Conservation (phyloP, 2,797 vertebrate genomes). For the Triplophysa yarkandensis region DNA sequence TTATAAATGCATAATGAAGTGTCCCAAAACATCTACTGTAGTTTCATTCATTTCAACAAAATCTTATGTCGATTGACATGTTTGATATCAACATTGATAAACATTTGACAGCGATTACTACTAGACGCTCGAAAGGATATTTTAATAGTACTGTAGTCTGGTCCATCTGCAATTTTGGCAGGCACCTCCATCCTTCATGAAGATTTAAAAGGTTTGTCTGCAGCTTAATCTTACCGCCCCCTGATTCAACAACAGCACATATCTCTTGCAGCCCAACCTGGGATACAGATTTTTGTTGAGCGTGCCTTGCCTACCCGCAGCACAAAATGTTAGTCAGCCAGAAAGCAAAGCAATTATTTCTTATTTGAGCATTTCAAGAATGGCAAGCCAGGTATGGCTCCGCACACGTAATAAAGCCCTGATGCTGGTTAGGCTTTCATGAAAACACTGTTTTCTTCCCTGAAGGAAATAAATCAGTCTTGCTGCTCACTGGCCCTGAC, state of each 20-base stretch:
- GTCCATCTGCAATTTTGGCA: conserved; percentile 27
- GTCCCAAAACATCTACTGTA: no score
- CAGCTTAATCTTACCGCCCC: conserved; percentile 34
- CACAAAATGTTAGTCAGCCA: conserved; percentile 32
- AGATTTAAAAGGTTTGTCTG: conserved; percentile 43
- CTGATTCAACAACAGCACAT: conserved; percentile 12
- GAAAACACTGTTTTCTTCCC: conserved; percentile 54
- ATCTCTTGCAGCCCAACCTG: conserved; percentile 17
- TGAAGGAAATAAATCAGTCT: conserved; percentile 69
- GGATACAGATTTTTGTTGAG: conserved; percentile 19
- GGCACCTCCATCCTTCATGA: conserved; percentile 42
- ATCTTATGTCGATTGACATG: background rate
- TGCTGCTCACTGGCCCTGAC: conserved; percentile 71
- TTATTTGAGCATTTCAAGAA: conserved; percentile 27
- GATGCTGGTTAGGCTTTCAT: conserved; percentile 57
- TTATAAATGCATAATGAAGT: no score
- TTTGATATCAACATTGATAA: background rate
- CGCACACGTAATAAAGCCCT: conserved; percentile 52
- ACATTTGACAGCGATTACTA: conserved; percentile 18
- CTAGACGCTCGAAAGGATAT: conserved; percentile 3
- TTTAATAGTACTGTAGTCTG: conserved; percentile 41
- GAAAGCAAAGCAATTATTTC: conserved; percentile 10
- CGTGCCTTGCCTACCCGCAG: conserved; percentile 12
- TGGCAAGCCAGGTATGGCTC: conserved; percentile 13
- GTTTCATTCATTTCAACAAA: conserved; percentile 1